These are phyloP conservation scores for Sphinx pinastri DNA, from an alignment of 2,888 invertebrate species.

Conservation along the genomic window DNA sequence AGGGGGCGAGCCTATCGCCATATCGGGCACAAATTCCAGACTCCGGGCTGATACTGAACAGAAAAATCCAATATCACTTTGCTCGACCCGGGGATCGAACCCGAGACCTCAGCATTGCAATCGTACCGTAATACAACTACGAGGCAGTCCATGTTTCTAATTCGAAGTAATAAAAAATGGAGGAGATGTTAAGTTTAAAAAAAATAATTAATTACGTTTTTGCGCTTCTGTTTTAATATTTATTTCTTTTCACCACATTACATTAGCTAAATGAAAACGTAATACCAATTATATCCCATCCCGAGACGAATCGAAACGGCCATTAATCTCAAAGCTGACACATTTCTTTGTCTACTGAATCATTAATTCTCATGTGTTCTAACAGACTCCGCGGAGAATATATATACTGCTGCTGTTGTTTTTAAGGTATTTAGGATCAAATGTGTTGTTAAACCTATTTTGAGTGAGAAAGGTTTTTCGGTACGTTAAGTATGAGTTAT, in stretches of 20 bases:
- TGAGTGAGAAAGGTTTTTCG: background rate
- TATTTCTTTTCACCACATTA: background rate
- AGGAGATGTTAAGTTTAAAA: too few relatives aligned
- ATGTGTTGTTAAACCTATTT: background rate
- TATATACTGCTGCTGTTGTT: constrained; percentile 1
- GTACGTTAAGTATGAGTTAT: too few relatives aligned
- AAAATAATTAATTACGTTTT: too few relatives aligned
- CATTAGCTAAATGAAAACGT: constrained; percentile 1
- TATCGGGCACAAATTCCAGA: too few relatives aligned
- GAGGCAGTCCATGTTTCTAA: background rate
- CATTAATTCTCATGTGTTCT: constrained; percentile 31
- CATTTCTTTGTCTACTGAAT: constrained; percentile 31
- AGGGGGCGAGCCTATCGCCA: too few relatives aligned
- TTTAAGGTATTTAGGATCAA: too few relatives aligned
- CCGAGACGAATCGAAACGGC: background rate
- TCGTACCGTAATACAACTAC: background rate
- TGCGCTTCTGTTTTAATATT: background rate
- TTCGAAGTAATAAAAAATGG: too few relatives aligned
- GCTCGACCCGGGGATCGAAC: background rate
- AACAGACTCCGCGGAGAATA: background rate
- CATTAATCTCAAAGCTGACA: constrained; percentile 30
- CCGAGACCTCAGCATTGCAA: background rate
- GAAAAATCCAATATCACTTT: too few relatives aligned
- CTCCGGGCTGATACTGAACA: too few relatives aligned
- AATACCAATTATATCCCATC: background rate